Percentiles rank a stretch among this genome's conserved stretches.
Conservation (phyloP, 2,797 vertebrate species). For the Brachyrhaphis roseni region DNA sequence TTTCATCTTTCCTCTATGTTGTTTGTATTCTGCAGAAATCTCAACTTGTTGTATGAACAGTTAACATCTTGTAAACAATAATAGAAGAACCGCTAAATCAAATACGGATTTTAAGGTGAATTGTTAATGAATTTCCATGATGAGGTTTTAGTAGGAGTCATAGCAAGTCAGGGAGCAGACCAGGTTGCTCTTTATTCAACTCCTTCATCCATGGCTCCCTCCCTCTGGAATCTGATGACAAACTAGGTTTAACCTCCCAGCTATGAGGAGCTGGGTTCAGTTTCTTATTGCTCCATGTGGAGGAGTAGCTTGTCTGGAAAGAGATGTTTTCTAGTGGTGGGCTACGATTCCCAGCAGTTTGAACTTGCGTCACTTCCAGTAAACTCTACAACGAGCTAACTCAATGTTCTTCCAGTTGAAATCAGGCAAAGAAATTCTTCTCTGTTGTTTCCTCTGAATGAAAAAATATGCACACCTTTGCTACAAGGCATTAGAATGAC, state of each 20-base stretch:
- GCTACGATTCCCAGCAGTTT: constrained; percentile 52
- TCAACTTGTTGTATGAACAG: neutral
- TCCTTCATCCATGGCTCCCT: constrained; percentile 65
- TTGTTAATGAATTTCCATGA: constrained; percentile 56
- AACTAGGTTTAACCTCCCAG: constrained; percentile 74
- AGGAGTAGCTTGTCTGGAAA: constrained; percentile 61
- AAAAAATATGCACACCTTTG: neutral
- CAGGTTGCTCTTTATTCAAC: constrained; percentile 59
- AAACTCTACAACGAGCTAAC: constrained; percentile 6
- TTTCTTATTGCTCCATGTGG: constrained; percentile 59
- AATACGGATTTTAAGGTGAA: constrained; percentile 36
- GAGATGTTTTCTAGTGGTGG: constrained; percentile 55
- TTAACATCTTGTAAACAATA: neutral
- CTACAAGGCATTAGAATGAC: neutral
- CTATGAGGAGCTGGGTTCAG: constrained; percentile 65
- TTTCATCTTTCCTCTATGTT: neutral
- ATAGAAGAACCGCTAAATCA: constrained; percentile 12
- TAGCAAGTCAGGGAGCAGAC: constrained; percentile 41
- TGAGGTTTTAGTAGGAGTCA: constrained; percentile 63
- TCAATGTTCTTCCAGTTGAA: constrained; percentile 2
- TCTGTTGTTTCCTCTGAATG: neutral
- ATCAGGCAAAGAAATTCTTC: neutral
- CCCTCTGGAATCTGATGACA: constrained; percentile 77
- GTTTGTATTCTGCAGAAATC: neutral
- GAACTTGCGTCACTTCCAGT: constrained; percentile 18